These are phyloP conservation scores for Lasioglossum malachurum DNA, from an alignment of 2,888 invertebrate genomes.

Conservation along the genomic window DNA sequence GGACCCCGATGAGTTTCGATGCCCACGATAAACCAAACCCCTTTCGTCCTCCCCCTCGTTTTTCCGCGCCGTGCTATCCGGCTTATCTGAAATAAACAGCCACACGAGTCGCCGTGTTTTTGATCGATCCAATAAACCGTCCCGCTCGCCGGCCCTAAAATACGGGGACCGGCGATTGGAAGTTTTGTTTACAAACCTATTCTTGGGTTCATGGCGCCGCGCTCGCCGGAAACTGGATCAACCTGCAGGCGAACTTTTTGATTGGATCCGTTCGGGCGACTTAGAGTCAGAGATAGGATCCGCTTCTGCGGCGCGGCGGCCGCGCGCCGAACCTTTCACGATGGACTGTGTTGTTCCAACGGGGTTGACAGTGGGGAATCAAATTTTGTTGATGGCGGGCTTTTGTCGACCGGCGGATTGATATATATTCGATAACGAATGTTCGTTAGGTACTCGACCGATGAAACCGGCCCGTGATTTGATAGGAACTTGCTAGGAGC, in stretches of 20 bases:
- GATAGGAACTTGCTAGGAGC: not conserved
- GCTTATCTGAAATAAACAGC: conserved; percentile 53
- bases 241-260: conserved; percentile 5
- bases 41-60: not conserved
- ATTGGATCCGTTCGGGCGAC: conserved; percentile 18
- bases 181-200: conserved; percentile 38
- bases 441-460: not conserved
- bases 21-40: conserved; percentile 35
- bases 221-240: conserved; percentile 15
- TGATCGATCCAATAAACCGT: conserved; percentile 41
- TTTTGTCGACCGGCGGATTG: not conserved
- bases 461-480: not conserved
- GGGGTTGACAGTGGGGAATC: not conserved
- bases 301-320: not conserved
- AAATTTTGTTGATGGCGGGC: not conserved
- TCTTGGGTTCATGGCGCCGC: not conserved
- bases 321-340: not conserved
- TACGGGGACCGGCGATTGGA: conserved; percentile 35
- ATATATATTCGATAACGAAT: not conserved
- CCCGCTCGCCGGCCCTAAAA: not conserved
- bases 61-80: conserved; percentile 51
- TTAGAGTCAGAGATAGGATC: conserved; percentile 1
- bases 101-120: conserved; percentile 19
- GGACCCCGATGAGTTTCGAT: conserved; percentile 66
- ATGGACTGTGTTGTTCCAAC: not conserved